Conservation (phyloP, 2,113 vertebrate genomes). For the Pseudopodoces humilis region DNA sequence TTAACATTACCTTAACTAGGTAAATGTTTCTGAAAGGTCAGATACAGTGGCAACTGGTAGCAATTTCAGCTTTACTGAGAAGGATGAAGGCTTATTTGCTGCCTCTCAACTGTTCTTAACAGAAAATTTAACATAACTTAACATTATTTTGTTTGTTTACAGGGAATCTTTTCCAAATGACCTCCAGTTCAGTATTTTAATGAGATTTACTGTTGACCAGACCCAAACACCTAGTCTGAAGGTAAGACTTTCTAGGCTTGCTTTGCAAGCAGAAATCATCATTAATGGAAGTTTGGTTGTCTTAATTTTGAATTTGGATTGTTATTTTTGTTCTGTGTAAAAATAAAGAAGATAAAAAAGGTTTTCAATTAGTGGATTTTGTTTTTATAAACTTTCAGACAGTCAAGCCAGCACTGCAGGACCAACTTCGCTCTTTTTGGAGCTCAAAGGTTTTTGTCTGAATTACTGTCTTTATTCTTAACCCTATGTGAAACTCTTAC, state of each 20-base stretch:
- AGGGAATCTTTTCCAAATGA: conserved; percentile 97
- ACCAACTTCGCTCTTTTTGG: conserved; percentile 83
- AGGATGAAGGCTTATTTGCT: neutral
- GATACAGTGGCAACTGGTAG: neutral
- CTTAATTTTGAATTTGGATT: conserved; percentile 32
- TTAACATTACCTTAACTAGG: neutral
- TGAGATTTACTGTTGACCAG: conserved; percentile 98
- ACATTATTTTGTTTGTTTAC: neutral
- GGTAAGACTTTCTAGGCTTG: conserved; percentile 72
- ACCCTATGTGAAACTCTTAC: conserved; percentile 62
- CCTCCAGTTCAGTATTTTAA: conserved; percentile 96
- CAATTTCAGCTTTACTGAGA: neutral
- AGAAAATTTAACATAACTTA: neutral
- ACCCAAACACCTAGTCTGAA: conserved; percentile 97
- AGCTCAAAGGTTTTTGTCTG: conserved; percentile 83
- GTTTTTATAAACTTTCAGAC: conserved; percentile 84
- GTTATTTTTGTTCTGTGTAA: neutral
- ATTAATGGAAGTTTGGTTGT: neutral
- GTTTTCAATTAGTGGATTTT: conserved; percentile 76
- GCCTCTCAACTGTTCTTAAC: neutral
- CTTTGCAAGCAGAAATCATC: neutral
- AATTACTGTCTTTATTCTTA: conserved; percentile 74
- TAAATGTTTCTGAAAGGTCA: neutral
- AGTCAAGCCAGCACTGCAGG: conserved; percentile 80
- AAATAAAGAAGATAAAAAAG: neutral